Conservation (phyloP, 2,113 vertebrate species). For the Penelope pileata region DNA sequence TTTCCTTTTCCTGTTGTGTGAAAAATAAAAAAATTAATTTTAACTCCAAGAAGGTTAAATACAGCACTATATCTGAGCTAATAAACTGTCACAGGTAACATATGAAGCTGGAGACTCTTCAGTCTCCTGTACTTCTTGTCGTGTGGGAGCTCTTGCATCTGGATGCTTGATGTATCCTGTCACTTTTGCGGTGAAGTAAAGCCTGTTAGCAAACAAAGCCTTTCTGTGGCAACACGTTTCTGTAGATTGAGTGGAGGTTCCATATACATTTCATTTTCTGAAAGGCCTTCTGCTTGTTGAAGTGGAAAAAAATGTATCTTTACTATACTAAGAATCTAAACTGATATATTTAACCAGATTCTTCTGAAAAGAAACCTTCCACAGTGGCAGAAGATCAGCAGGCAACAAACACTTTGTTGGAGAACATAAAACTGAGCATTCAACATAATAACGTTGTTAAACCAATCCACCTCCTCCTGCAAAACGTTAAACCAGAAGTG, state of each 20-base stretch:
- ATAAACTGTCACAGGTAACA: not conserved
- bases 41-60: not conserved
- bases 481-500: conserved; percentile 77
- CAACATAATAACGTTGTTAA: conserved; percentile 92
- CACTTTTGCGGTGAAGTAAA: not conserved
- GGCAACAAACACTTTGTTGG: conserved; percentile 85
- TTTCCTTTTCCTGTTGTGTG: not conserved
- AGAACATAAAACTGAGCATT: conserved; percentile 89
- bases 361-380: conserved; percentile 83
- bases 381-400: conserved; percentile 83
- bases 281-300: not conserved
- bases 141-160: not conserved
- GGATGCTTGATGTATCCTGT: not conserved
- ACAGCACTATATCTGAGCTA: not conserved
- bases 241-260: not conserved
- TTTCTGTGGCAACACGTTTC: not conserved
- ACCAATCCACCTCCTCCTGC: conserved; percentile 87
- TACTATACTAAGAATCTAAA: not conserved
- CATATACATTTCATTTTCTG: not conserved
- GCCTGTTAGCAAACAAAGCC: not conserved
- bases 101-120: not conserved
- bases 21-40: not conserved
- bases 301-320: not conserved
- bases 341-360: conserved; percentile 54
- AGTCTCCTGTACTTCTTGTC: not conserved